These are phyloP conservation scores for Garra rufa DNA, from an alignment of 2,113 vertebrate species.

Conservation along the genomic window DNA sequence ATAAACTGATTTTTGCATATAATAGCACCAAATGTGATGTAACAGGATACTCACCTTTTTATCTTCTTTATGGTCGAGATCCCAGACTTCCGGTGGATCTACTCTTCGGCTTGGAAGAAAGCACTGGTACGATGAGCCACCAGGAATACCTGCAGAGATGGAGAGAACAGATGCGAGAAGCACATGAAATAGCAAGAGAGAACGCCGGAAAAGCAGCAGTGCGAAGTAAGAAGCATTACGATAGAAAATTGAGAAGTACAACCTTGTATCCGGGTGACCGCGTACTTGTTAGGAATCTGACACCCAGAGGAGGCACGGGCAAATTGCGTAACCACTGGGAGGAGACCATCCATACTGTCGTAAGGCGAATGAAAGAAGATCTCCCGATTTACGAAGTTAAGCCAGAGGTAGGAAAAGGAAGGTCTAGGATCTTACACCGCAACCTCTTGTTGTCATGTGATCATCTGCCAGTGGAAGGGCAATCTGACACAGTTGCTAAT, in stretches of 20 bases:
- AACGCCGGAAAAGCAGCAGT: neutral
- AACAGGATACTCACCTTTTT: neutral
- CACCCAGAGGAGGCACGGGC: slow-evolving; percentile 38
- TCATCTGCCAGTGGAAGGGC: slow-evolving; percentile 13
- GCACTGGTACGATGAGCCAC: neutral
- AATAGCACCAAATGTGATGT: neutral
- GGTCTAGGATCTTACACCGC: too few relatives aligned
- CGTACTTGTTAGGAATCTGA: slow-evolving; percentile 33
- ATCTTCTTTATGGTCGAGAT: neutral
- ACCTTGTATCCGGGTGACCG: neutral
- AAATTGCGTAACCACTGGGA: slow-evolving; percentile 41
- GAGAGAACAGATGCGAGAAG: neutral
- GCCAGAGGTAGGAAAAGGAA: slow-evolving; percentile 43
- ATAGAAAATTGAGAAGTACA: neutral
- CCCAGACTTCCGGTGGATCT: neutral
- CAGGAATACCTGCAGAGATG: neutral
- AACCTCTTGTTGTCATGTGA: too few relatives aligned
- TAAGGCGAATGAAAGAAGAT: slow-evolving; percentile 1
- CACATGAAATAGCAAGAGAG: neutral
- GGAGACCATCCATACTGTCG: slow-evolving; percentile 37
- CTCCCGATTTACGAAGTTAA: slow-evolving; percentile 41
- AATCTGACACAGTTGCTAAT: too few relatives aligned
- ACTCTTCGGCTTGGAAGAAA: slow-evolving; percentile 1
- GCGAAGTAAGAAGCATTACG: neutral
- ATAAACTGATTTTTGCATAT: neutral